A percentile compares a stretch with the other conserved stretches of the same genome.
These are phyloP conservation scores for Ormyrus labotus DNA, from an alignment of 2,888 invertebrate species.

Conservation along the genomic window DNA sequence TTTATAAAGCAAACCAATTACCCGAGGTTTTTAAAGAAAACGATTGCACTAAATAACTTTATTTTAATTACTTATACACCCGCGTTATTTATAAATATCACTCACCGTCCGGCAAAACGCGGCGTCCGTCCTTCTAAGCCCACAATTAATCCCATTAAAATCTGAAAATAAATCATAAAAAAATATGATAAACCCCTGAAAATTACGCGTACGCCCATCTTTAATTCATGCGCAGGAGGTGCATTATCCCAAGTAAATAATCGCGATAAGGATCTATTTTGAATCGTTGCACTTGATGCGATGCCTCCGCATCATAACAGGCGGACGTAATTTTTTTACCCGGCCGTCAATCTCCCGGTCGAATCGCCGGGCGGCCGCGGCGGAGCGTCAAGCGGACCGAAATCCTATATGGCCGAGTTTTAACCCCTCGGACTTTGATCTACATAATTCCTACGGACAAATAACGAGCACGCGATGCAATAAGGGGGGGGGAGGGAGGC, in stretches of 20 bases:
- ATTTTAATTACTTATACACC: no score
- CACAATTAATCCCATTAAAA: background rate
- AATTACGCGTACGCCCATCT: background rate
- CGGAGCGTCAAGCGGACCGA: conserved; percentile 40
- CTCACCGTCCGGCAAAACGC: background rate
- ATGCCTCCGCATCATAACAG: conserved; percentile 27
- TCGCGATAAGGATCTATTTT: conserved; percentile 49
- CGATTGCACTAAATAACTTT: no score
- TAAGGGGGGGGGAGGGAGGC: background rate
- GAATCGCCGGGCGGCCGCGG: conserved; percentile 9
- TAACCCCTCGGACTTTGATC: conserved; percentile 15
- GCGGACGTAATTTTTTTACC: conserved; percentile 49
- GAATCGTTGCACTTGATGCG: conserved; percentile 21
- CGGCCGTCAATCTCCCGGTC: conserved; percentile 37
- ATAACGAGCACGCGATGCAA: conserved; percentile 8
- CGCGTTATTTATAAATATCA: background rate
- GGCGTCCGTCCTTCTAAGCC: no score
- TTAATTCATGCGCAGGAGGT: conserved; percentile 12
- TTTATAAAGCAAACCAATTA: no score
- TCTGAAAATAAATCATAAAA: conserved; percentile 7
- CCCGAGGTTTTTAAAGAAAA: no score
- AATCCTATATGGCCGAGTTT: conserved; percentile 28
- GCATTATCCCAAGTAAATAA: conserved; percentile 37
- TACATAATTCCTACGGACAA: conserved; percentile 41
- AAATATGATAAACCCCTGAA: conserved; percentile 4